A percentile compares a stretch with the other conserved stretches of the same genome.
Conservation (phyloP, 2,113 vertebrate species). For the Azemiops feae region DNA sequence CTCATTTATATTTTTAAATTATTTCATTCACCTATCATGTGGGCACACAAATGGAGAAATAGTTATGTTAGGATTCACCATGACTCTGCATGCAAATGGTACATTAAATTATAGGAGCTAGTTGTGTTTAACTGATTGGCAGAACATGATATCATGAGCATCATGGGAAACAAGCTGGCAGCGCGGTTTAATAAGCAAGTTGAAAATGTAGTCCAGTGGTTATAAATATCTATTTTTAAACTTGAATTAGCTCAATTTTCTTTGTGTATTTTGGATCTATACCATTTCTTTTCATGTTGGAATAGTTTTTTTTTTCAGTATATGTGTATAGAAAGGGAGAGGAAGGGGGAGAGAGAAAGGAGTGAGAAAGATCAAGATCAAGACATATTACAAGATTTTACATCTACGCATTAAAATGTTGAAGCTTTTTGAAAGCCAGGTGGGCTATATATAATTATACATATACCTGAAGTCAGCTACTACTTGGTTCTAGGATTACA, state of each 20-base stretch:
- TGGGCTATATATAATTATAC: slow-evolving; percentile 9
- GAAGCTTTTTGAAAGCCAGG: neutral
- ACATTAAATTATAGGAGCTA: slow-evolving; percentile 32
- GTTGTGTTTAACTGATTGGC: slow-evolving; percentile 25
- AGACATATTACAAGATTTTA: neutral
- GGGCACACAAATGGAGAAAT: slow-evolving; percentile 20
- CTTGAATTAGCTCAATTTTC: neutral
- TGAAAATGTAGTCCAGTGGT: neutral
- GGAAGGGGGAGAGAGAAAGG: neutral
- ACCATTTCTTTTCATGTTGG: neutral
- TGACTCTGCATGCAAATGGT: slow-evolving; percentile 2
- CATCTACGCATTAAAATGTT: neutral
- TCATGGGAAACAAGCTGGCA: neutral
- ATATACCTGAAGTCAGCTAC: neutral
- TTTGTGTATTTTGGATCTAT: neutral
- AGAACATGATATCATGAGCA: neutral
- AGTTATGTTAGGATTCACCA: slow-evolving; percentile 22
- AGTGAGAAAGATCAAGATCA: neutral
- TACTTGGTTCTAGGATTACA: neutral
- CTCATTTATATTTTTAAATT: slow-evolving; percentile 40
- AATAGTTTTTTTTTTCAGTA: neutral
- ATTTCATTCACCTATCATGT: slow-evolving; percentile 5
- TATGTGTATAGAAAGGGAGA: neutral
- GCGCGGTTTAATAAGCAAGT: neutral
- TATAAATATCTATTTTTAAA: slow-evolving; percentile 5